phyloP scores from a whole-genome alignment of 2,888 invertebrate genomes.

The Sussaba pulchella region DNA sequence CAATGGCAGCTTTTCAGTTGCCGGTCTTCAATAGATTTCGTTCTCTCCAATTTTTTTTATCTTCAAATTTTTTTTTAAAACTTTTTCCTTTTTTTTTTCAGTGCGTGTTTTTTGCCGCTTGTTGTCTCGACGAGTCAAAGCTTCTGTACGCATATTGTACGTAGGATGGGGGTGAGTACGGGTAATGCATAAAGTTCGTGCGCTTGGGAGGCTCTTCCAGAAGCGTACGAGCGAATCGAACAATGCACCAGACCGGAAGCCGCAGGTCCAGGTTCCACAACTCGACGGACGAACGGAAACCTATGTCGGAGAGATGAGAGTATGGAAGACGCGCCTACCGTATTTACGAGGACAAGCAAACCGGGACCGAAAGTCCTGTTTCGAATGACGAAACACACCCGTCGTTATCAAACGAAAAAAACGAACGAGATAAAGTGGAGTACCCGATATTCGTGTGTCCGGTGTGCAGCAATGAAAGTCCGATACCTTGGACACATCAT shows the following conservation, averaged over 20 bases:
- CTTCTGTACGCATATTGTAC: slow-evolving; percentile 12
- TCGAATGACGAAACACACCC: slow-evolving; percentile 16
- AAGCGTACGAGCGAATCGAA: slow-evolving; percentile 70
- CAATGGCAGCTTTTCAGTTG: slow-evolving; percentile 68
- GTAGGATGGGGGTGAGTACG: slow-evolving; percentile 5
- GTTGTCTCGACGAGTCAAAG: slow-evolving; percentile 21
- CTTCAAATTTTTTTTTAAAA: slow-evolving; percentile 23
- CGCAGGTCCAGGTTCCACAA: slow-evolving; percentile 66
- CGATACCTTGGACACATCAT: neutral
- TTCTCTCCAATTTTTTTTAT: slow-evolving; percentile 67
- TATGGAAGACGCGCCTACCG: slow-evolving; percentile 48
- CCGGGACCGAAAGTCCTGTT: neutral
- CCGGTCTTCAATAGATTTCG: slow-evolving; percentile 72
- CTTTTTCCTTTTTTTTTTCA: neutral
- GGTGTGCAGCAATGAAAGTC: neutral
- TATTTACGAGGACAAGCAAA: slow-evolving; percentile 43
- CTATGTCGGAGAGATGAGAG: slow-evolving; percentile 56
- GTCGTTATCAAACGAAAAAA: slow-evolving; percentile 10
- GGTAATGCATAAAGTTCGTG: slow-evolving; percentile 48
- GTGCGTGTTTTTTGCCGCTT: neutral
- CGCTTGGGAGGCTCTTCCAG: slow-evolving; percentile 34
- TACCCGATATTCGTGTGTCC: neutral
- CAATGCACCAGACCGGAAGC: slow-evolving; percentile 74
- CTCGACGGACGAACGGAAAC: slow-evolving; percentile 57
- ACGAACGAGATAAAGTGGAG: neutral